These are phyloP conservation scores for Aspidiotus destructor DNA, from an alignment of 2,888 invertebrate genomes.

Conservation along the genomic window DNA sequence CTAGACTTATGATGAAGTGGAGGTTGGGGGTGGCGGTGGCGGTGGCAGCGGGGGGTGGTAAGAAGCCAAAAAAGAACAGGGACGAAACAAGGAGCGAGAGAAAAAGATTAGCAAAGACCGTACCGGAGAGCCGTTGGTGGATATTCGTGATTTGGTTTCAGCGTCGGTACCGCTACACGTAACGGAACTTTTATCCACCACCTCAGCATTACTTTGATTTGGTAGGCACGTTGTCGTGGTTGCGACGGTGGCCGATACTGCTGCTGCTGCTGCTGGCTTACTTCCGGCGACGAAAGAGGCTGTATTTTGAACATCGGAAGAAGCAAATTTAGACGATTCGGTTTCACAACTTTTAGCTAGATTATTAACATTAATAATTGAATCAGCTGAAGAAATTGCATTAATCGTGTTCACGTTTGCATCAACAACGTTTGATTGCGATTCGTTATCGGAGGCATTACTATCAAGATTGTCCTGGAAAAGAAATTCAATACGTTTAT, in stretches of 20 bases:
- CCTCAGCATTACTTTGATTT: not conserved
- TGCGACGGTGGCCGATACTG: not conserved
- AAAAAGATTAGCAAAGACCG: not conserved
- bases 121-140: slow-evolving; percentile 26
- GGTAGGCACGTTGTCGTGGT: not conserved
- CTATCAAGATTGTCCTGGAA: slow-evolving; percentile 15
- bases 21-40: too few relatives aligned
- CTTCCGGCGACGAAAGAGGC: not conserved
- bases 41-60: too few relatives aligned
- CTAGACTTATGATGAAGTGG: too few relatives aligned
- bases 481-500: slow-evolving; percentile 20
- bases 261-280: not conserved
- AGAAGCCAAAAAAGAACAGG: too few relatives aligned
- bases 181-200: not conserved
- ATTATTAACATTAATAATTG: slow-evolving; percentile 12
- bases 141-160: slow-evolving; percentile 14
- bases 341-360: slow-evolving; percentile 4
- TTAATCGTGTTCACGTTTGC: slow-evolving; percentile 15
- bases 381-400: slow-evolving; percentile 18
- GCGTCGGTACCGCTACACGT: not conserved
- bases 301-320: slow-evolving; percentile 11
- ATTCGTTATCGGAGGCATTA: slow-evolving; percentile 13
- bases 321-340: slow-evolving; percentile 15
- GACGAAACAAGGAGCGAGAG: not conserved
- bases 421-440: slow-evolving; percentile 15